A percentile compares a stretch with the other conserved stretches of the same genome.
Conservation (phyloP, 2,888 invertebrate species). For the Xestia rhomboidea region DNA sequence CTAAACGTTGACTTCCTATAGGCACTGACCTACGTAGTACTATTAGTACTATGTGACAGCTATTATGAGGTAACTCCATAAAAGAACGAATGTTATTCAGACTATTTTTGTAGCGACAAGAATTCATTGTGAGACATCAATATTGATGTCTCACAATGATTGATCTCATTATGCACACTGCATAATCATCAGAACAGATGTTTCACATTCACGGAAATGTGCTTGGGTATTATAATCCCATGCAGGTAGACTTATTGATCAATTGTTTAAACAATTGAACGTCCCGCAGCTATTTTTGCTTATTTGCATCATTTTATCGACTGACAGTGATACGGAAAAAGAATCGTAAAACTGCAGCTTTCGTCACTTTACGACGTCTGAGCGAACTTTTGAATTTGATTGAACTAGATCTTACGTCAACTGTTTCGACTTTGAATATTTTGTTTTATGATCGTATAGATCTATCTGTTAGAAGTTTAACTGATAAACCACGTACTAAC, state of each 20-base stretch:
- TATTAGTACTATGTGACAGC: background rate
- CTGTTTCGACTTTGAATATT: conserved; percentile 43
- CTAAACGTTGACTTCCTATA: conserved; percentile 47
- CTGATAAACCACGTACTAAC: conserved; percentile 59
- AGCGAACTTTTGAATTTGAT: conserved; percentile 48
- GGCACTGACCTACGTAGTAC: conserved; percentile 47
- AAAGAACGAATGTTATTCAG: conserved; percentile 31
- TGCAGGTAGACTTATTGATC: conserved; percentile 19
- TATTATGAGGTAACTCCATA: conserved; percentile 48
- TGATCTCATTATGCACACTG: conserved; percentile 56
- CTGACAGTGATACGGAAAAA: conserved; percentile 41
- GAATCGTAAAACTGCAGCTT: conserved; percentile 45
- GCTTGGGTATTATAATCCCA: background rate
- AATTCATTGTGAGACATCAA: background rate
- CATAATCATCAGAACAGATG: conserved; percentile 25
- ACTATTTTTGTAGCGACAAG: conserved; percentile 39
- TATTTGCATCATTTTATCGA: conserved; percentile 42
- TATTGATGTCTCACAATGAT: too few species aligned
- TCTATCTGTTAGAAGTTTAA: conserved; percentile 51
- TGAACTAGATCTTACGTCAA: conserved; percentile 51
- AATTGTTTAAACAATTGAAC: conserved; percentile 19
- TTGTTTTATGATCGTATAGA: conserved; percentile 48
- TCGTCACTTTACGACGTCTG: conserved; percentile 42
- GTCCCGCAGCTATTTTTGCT: conserved; percentile 29
- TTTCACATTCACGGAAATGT: conserved; percentile 30